Conservation (phyloP, 2,113 vertebrate species). For the Aptenodytes forsteri region DNA sequence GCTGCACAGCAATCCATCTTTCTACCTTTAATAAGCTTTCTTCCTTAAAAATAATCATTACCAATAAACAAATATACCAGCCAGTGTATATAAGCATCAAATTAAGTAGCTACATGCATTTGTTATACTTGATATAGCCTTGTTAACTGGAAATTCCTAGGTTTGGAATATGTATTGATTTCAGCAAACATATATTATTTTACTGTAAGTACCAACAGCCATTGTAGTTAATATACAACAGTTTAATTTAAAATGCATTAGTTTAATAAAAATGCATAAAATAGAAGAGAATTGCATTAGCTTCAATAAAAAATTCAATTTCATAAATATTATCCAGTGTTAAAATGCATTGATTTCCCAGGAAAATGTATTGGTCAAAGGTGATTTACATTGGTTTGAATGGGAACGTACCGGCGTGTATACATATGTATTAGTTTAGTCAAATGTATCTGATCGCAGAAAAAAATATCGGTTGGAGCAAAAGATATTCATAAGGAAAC, state of each 20-base stretch:
- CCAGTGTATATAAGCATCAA: constrained; percentile 52
- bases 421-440: constrained; percentile 75
- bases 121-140: constrained; percentile 57
- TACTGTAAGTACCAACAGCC: constrained; percentile 78
- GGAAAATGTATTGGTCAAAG: constrained; percentile 78
- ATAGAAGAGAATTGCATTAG: constrained; percentile 78
- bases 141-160: constrained; percentile 68
- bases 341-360: constrained; percentile 82
- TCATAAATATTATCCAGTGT: constrained; percentile 82
- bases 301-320: constrained; percentile 80
- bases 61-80: constrained; percentile 40
- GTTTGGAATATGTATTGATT: constrained; percentile 77
- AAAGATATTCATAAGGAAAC: neutral
- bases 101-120: constrained; percentile 56
- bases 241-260: constrained; percentile 86
- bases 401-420: constrained; percentile 47
- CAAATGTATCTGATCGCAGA: constrained; percentile 48
- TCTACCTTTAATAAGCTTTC: constrained; percentile 22
- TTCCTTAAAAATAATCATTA: constrained; percentile 48
- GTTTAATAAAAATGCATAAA: constrained; percentile 84
- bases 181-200: constrained; percentile 75
- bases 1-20: neutral
- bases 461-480: neutral
- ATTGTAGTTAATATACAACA: constrained; percentile 79
- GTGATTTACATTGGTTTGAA: constrained; percentile 75